phyloP scores from a whole-genome alignment of 2,888 invertebrate genomes.

The Phasia obesa region DNA sequence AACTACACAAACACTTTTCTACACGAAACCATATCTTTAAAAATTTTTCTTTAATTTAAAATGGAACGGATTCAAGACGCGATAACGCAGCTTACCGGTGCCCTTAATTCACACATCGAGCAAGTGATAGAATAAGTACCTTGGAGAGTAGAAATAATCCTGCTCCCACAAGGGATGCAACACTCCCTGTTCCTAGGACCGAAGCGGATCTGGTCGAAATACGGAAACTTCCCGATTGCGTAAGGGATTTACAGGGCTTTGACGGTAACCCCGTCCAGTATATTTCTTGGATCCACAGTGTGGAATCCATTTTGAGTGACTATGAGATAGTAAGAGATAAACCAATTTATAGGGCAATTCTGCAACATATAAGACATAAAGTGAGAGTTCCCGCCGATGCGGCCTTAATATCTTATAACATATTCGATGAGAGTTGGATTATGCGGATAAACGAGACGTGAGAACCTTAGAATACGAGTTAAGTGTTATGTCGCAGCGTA shows the following conservation, averaged over 20 bases:
- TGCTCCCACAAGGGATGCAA: too few species aligned
- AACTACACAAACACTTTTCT: too few species aligned
- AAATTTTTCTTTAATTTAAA: too few species aligned
- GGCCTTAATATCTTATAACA: background rate
- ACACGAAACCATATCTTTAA: too few species aligned
- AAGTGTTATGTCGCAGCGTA: background rate
- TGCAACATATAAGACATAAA: background rate
- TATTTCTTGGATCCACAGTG: background rate
- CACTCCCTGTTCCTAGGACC: too few species aligned
- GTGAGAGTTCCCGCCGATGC: background rate
- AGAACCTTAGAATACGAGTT: background rate
- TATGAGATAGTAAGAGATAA: background rate
- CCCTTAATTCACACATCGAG: too few species aligned
- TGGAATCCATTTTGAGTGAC: constrained; percentile 3
- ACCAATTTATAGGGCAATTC: background rate
- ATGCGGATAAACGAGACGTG: background rate
- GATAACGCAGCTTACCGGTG: too few species aligned
- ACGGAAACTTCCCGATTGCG: too few species aligned
- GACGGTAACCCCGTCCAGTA: background rate
- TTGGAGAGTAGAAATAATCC: too few species aligned
- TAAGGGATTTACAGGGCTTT: background rate
- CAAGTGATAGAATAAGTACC: too few species aligned
- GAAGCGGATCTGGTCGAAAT: too few species aligned
- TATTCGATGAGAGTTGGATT: background rate
- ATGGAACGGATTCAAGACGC: too few species aligned